These are phyloP conservation scores for Larimichthys polyactis DNA, from an alignment of 2,113 vertebrate species.

Conservation along the genomic window DNA sequence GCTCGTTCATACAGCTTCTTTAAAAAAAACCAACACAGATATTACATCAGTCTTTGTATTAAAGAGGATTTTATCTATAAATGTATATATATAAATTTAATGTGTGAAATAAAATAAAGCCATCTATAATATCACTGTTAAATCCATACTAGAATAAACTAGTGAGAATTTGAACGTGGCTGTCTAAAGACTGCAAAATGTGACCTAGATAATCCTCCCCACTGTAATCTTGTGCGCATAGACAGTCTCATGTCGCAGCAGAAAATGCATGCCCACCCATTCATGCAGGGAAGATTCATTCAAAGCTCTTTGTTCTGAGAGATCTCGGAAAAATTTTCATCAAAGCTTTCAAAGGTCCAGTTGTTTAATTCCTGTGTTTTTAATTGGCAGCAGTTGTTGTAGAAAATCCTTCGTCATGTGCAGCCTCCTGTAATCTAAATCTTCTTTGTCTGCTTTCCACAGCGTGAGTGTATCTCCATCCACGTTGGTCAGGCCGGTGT, in stretches of 20 bases:
- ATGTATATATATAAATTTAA: too few species aligned
- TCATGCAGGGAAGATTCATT: not conserved
- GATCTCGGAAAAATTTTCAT: too few species aligned
- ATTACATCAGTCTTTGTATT: not conserved
- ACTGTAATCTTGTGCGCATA: conserved; percentile 57
- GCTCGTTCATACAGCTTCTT: not conserved
- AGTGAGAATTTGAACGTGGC: conserved; percentile 13
- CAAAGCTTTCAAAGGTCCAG: not conserved
- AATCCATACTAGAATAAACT: not conserved
- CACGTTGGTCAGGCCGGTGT: conserved; percentile 82
- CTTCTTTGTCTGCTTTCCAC: not conserved
- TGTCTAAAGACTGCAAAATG: conserved; percentile 51
- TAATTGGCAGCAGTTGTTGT: conserved; percentile 3
- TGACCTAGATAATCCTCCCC: conserved; percentile 73
- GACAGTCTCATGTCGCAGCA: conserved; percentile 53
- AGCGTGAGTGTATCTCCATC: conserved; percentile 83
- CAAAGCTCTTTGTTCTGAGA: not conserved
- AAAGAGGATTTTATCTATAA: not conserved
- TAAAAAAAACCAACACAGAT: not conserved
- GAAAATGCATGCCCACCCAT: conserved; percentile 8
- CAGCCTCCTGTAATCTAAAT: conserved; percentile 10
- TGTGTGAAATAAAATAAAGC: not conserved
- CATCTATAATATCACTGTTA: too few species aligned
- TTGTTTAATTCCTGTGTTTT: conserved; percentile 3
- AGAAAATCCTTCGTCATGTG: not conserved